phyloP scores from a whole-genome alignment of 2,888 invertebrate genomes.

The Melieria omissa region DNA sequence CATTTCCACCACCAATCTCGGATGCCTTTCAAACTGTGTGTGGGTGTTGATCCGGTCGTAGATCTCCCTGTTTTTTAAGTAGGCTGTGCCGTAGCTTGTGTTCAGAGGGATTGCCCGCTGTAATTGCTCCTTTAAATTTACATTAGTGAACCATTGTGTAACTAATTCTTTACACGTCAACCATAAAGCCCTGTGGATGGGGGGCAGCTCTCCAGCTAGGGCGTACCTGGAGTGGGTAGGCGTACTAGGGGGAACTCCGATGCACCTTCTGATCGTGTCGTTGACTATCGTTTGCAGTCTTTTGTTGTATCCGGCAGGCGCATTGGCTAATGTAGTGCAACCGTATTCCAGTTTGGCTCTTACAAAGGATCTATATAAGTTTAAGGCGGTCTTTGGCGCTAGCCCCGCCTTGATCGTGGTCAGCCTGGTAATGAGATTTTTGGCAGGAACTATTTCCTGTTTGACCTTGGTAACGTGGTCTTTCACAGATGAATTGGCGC shows the following conservation, averaged over 20 bases:
- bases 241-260: background rate
- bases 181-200: no score
- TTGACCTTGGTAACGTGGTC: background rate
- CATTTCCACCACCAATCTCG: no score
- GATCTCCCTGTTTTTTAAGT: no score
- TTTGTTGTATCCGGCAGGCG: background rate
- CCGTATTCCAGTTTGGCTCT: background rate
- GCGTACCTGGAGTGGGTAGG: background rate
- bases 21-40: no score
- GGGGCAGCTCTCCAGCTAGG: slow-evolving; percentile 2
- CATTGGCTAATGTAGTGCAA: background rate
- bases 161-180: no score
- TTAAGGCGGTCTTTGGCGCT: background rate
- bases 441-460: background rate
- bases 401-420: background rate
- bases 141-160: no score
- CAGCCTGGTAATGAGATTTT: background rate
- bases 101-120: no score
- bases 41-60: no score
- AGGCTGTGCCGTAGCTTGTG: no score
- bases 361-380: background rate
- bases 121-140: no score
- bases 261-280: background rate
- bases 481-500: background rate
- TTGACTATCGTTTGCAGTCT: background rate